Conservation (phyloP, 2,888 invertebrate genomes). For the Tetragonisca angustula region DNA sequence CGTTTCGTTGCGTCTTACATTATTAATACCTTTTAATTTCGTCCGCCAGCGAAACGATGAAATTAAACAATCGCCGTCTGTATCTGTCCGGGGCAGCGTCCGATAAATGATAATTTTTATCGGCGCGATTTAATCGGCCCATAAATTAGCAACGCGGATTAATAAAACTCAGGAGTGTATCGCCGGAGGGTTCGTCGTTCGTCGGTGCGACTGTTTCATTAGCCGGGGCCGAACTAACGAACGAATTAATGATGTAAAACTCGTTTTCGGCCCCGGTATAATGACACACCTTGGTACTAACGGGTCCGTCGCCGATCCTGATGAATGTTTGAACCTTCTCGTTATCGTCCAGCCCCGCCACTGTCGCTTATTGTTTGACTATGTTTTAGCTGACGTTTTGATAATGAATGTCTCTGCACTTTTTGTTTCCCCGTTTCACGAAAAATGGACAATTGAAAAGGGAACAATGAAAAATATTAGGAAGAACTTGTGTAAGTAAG, state of each 20-base stretch:
- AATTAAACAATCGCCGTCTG: conserved; percentile 43
- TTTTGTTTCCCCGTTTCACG: not conserved
- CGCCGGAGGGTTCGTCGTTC: conserved; percentile 23
- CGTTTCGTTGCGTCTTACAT: not conserved
- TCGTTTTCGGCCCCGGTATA: conserved; percentile 46
- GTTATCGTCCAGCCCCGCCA: conserved; percentile 9
- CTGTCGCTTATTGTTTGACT: not conserved
- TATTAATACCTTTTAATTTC: conserved; percentile 13
- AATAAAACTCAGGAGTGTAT: conserved; percentile 52
- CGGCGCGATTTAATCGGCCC: conserved; percentile 58
- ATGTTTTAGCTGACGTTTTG: not conserved
- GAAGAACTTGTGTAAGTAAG: not conserved
- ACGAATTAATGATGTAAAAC: conserved; percentile 50
- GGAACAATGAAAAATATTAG: not conserved
- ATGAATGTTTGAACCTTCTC: conserved; percentile 30
- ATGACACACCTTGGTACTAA: conserved; percentile 30
- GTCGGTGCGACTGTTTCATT: conserved; percentile 49
- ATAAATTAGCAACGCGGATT: conserved; percentile 59
- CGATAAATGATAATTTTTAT: conserved; percentile 58
- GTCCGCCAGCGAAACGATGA: conserved; percentile 23
- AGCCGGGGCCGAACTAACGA: conserved; percentile 46
- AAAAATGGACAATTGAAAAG: not conserved
- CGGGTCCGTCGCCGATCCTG: conserved; percentile 28
- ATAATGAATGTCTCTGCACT: not conserved
- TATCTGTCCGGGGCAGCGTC: conserved; percentile 24